A percentile compares a stretch with the other conserved stretches of the same genome.
Evolutionary conservation across 2,113 vertebrate genomes (phyloP).

Genomic region (Butorides virescens): DNA sequence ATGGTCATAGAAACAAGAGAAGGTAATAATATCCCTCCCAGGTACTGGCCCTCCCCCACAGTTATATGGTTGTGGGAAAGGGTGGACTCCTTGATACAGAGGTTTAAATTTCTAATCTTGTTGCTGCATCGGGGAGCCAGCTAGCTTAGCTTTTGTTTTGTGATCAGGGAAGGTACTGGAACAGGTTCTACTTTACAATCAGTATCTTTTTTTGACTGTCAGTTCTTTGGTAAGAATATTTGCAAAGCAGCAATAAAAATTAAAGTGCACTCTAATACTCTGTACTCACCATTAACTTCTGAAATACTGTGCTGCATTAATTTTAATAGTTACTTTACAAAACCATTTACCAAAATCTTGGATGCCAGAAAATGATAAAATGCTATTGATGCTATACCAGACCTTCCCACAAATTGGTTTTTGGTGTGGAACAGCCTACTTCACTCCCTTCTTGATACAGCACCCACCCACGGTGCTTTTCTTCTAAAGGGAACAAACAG

Average conservation of each 20-base stretch:
- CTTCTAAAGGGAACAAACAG: constrained; percentile 8
- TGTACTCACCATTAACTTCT: constrained; percentile 21
- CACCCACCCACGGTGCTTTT: neutral
- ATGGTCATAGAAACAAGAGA: neutral
- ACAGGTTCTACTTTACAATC: neutral
- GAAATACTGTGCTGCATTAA: neutral
- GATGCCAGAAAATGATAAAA: neutral
- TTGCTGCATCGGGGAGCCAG: neutral
- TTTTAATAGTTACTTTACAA: constrained; percentile 19
- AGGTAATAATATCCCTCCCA: neutral
- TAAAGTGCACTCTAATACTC: neutral
- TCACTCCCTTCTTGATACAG: neutral
- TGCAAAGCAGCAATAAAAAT: constrained; percentile 30
- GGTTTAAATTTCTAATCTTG: neutral
- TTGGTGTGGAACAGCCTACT: neutral
- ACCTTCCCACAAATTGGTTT: neutral
- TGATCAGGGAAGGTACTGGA: neutral
- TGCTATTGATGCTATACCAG: neutral
- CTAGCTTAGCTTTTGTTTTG: neutral
- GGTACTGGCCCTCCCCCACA: neutral
- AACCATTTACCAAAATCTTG: constrained; percentile 1
- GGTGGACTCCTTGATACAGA: neutral
- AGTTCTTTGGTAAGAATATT: constrained; percentile 10
- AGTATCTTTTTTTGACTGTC: neutral
- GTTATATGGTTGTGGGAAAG: neutral